phyloP scores from a whole-genome alignment of 2,113 vertebrate species.

The Sigmodon hispidus region DNA sequence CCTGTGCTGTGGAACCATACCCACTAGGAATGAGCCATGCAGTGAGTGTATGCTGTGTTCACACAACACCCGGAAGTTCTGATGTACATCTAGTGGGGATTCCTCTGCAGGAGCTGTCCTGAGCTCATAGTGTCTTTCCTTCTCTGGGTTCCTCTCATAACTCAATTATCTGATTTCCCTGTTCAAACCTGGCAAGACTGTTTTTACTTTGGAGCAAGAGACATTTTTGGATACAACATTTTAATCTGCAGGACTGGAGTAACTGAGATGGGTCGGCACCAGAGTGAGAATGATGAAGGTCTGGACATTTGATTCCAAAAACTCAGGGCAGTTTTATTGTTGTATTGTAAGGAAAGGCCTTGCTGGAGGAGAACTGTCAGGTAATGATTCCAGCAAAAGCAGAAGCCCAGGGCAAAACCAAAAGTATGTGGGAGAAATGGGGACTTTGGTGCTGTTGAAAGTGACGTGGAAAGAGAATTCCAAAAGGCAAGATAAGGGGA shows the following conservation, averaged over 20 bases:
- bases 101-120: neutral
- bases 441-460: neutral
- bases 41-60: neutral
- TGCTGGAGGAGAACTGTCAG: neutral
- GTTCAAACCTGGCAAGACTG: neutral
- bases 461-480: neutral
- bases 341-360: neutral
- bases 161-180: neutral
- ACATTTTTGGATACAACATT: neutral
- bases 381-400: neutral
- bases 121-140: neutral
- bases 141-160: neutral
- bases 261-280: rapidly evolving
- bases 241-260: neutral
- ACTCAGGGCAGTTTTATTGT: neutral
- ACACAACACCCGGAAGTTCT: neutral
- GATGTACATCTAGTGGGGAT: neutral
- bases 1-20: neutral
- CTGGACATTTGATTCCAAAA: neutral
- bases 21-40: neutral
- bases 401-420: neutral
- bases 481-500: neutral
- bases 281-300: neutral
- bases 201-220: neutral
- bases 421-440: neutral